These are phyloP conservation scores for Teleopsis dalmanni DNA, from an alignment of 1,140 invertebrate genomes.

Conservation along the genomic window DNA sequence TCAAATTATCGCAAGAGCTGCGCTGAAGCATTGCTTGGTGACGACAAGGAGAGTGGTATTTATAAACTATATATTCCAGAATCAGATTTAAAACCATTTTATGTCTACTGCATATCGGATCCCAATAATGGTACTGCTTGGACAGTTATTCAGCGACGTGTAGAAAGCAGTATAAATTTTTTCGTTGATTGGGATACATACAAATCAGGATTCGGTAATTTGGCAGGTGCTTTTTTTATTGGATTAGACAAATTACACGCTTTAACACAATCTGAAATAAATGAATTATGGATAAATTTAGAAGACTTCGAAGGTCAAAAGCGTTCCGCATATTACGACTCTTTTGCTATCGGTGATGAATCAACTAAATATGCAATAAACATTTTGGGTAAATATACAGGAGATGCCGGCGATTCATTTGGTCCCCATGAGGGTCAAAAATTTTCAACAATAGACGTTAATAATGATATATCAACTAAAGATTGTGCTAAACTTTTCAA, in stretches of 20 bases:
- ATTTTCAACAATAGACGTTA: slow-evolving; percentile 62
- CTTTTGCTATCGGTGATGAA: slow-evolving; percentile 58
- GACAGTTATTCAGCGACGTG: slow-evolving; percentile 28
- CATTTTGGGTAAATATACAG: slow-evolving; percentile 53
- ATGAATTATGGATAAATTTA: slow-evolving; percentile 46
- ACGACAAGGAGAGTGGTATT: slow-evolving; percentile 2
- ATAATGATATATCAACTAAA: slow-evolving; percentile 49
- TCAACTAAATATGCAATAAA: slow-evolving; percentile 55
- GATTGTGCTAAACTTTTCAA: slow-evolving; percentile 56
- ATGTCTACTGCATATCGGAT: neutral
- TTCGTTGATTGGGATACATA: slow-evolving; percentile 53
- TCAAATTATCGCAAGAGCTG: no score
- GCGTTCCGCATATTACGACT: slow-evolving; percentile 52
- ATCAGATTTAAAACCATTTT: neutral
- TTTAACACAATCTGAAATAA: slow-evolving; percentile 40
- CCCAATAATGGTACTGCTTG: neutral
- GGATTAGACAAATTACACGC: slow-evolving; percentile 50
- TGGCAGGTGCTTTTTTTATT: slow-evolving; percentile 53
- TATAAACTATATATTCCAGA: slow-evolving; percentile 2
- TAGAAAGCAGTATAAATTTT: slow-evolving; percentile 54
- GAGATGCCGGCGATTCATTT: slow-evolving; percentile 59
- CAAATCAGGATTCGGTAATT: slow-evolving; percentile 53
- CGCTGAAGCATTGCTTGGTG: no score
- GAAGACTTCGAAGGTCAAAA: slow-evolving; percentile 50
- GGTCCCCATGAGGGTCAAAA: slow-evolving; percentile 58